phyloP scores from a whole-genome alignment of 2,888 invertebrate species.

The Plusia festucae region DNA sequence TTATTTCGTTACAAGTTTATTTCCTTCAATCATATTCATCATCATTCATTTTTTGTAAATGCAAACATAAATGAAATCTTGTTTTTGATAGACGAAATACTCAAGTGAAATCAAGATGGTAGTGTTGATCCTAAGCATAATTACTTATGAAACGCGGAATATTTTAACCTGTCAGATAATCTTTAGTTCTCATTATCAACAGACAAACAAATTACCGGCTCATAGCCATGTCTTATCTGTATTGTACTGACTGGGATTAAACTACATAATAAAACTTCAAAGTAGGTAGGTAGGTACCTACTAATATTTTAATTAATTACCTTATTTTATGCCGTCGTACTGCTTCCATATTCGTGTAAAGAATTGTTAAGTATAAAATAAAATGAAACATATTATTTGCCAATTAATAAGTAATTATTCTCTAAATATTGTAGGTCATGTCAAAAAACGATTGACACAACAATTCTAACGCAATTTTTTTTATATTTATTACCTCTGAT shows the following conservation, averaged over 20 bases:
- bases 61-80: slow-evolving; percentile 1
- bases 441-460: too few species aligned
- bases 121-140: slow-evolving; percentile 33
- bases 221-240: slow-evolving; percentile 69
- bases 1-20: not conserved
- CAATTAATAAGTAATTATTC: too few species aligned
- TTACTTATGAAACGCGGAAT: slow-evolving; percentile 65
- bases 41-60: not conserved
- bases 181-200: slow-evolving; percentile 81
- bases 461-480: too few species aligned
- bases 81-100: slow-evolving; percentile 9
- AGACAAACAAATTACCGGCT: slow-evolving; percentile 79
- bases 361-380: too few species aligned
- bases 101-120: slow-evolving; percentile 17
- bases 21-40: not conserved
- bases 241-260: slow-evolving; percentile 42
- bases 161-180: slow-evolving; percentile 81
- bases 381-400: too few species aligned
- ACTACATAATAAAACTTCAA: slow-evolving; percentile 40
- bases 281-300: too few species aligned
- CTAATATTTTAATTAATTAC: slow-evolving; percentile 36
- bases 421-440: too few species aligned
- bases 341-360: not conserved
- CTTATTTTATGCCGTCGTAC: slow-evolving; percentile 10
- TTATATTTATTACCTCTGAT: too few species aligned